A percentile compares a stretch with the other conserved stretches of the same genome.
Evolutionary conservation across 2,113 vertebrate genomes (phyloP).

Genomic region (Talpa occidentalis): DNA sequence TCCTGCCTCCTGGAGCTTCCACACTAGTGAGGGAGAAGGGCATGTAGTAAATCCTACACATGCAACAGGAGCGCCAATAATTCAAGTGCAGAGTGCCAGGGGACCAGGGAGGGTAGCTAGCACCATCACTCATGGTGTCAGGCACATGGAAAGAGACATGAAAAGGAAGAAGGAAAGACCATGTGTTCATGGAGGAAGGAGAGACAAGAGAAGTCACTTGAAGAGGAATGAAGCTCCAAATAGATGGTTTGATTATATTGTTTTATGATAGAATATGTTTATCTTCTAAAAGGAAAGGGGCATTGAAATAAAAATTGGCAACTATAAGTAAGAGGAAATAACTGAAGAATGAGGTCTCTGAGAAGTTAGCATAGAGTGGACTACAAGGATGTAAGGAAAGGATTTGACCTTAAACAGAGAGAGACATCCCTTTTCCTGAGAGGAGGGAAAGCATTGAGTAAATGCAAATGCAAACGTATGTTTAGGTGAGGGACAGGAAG

Average conservation of each 20-base stretch:
- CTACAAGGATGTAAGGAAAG: not conserved
- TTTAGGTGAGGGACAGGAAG: not conserved
- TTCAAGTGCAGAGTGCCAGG: not conserved
- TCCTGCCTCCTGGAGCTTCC: not conserved
- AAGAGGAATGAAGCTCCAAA: not conserved
- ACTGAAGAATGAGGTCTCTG: not conserved
- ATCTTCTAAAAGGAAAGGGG: not conserved
- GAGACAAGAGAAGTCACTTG: too few relatives aligned
- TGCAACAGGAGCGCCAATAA: not conserved
- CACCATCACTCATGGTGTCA: not conserved
- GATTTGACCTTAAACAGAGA: not conserved
- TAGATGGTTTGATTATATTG: not conserved
- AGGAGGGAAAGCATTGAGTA: not conserved
- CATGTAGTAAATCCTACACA: not conserved
- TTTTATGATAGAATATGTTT: not conserved
- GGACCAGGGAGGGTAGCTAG: not conserved
- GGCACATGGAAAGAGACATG: not conserved
- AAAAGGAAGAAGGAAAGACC: not conserved
- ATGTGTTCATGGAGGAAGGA: accelerated
- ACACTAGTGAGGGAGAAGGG: not conserved
- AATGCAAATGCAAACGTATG: not conserved
- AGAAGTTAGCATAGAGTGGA: not conserved
- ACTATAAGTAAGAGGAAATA: not conserved
- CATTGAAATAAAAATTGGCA: not conserved
- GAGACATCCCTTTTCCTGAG: not conserved